These are phyloP conservation scores for Hoplodrina ambigua DNA, from an alignment of 2,888 invertebrate species.

Conservation along the genomic window DNA sequence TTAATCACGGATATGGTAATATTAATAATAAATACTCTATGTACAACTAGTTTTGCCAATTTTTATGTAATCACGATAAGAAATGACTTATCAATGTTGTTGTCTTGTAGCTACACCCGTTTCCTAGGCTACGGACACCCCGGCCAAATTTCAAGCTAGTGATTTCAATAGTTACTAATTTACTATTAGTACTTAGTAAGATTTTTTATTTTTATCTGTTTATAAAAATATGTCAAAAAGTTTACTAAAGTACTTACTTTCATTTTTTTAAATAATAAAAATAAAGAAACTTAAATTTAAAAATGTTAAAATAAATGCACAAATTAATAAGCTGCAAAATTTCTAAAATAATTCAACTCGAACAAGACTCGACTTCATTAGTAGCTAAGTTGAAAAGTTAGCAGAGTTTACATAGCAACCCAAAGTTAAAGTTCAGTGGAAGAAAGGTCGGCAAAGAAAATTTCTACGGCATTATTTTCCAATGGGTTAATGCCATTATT, in stretches of 20 bases:
- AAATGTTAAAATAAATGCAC: no score
- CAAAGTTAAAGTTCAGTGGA: no score
- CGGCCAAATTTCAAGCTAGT: slow-evolving; percentile 72
- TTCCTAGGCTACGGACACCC: slow-evolving; percentile 88
- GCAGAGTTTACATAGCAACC: background rate
- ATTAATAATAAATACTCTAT: slow-evolving; percentile 49
- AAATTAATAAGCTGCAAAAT: background rate
- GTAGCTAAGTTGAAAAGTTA: background rate
- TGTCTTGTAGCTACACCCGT: slow-evolving; percentile 89
- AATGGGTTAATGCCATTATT: background rate
- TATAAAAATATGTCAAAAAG: no score
- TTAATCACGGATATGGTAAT: slow-evolving; percentile 49
- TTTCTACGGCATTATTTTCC: background rate
- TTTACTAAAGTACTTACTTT: background rate
- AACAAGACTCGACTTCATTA: background rate
- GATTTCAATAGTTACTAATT: slow-evolving; percentile 51
- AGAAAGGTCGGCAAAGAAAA: no score
- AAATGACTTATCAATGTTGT: slow-evolving; percentile 85
- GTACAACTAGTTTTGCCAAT: slow-evolving; percentile 58
- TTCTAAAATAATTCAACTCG: background rate
- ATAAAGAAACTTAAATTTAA: background rate
- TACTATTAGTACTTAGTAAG: slow-evolving; percentile 25
- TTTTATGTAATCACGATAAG: slow-evolving; percentile 83
- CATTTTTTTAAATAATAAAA: background rate
- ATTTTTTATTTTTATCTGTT: background rate